These are phyloP conservation scores for Anisognathus igniventris DNA, from an alignment of 2,797 vertebrate genomes.

Conservation along the genomic window DNA sequence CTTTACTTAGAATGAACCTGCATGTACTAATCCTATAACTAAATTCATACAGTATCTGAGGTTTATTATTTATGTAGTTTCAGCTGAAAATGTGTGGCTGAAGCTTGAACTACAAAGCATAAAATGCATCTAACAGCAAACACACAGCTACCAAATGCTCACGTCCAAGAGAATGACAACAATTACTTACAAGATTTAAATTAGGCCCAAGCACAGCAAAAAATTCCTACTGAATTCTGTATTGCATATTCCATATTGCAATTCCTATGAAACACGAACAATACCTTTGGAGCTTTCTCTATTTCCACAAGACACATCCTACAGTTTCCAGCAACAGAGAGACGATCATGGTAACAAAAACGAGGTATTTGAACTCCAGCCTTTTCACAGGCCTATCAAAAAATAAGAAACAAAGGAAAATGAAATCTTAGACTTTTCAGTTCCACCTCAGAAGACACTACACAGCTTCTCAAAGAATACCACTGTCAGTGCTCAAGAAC, in stretches of 20 bases:
- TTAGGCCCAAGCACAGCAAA: background rate
- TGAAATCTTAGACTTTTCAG: background rate
- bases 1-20: background rate
- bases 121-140: background rate
- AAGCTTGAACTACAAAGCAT: background rate
- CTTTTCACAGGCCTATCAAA: slow-evolving; percentile 87
- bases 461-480: background rate
- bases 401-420: background rate
- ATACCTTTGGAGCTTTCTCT: slow-evolving; percentile 87
- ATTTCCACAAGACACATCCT: slow-evolving; percentile 99
- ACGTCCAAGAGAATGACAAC: background rate
- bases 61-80: background rate
- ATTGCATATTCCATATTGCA: background rate
- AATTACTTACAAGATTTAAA: background rate
- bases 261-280: background rate
- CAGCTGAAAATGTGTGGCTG: background rate
- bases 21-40: background rate
- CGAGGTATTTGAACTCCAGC: slow-evolving; percentile 94
- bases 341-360: slow-evolving; percentile 96
- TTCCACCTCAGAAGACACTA: background rate
- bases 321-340: slow-evolving; percentile 97
- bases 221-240: background rate
- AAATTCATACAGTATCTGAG: background rate
- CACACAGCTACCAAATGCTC: background rate
- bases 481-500: background rate